Evolutionary conservation across 2,113 vertebrate genomes (phyloP).

Genomic region (Engystomops pustulosus): DNA sequence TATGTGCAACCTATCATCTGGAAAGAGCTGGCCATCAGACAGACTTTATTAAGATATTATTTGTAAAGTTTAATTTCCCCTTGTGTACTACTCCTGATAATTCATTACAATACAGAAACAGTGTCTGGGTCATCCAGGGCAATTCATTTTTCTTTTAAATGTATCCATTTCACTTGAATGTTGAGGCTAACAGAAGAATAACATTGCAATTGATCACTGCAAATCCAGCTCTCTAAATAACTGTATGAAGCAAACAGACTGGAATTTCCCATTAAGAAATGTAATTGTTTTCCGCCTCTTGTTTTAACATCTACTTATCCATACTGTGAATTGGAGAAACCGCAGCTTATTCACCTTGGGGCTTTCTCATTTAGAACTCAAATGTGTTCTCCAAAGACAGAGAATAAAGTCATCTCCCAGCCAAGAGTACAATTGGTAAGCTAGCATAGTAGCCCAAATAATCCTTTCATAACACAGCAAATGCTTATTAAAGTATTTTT

Average conservation of each 20-base stretch:
- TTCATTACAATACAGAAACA: constrained; percentile 36
- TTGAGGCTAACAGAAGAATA: neutral
- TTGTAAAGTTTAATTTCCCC: constrained; percentile 10
- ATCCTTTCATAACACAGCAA: constrained; percentile 71
- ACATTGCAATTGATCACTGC: constrained; percentile 40
- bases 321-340: constrained; percentile 59
- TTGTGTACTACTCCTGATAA: constrained; percentile 22
- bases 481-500: constrained; percentile 55
- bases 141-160: constrained; percentile 53
- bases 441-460: constrained; percentile 70
- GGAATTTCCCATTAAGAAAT: constrained; percentile 25
- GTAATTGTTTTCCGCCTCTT: constrained; percentile 53
- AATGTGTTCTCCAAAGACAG: constrained; percentile 61
- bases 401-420: constrained; percentile 61
- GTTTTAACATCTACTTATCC: constrained; percentile 55
- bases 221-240: constrained; percentile 54
- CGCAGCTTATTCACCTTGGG: constrained; percentile 55
- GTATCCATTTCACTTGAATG: constrained; percentile 29
- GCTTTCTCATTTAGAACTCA: constrained; percentile 59
- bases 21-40: neutral
- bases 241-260: constrained; percentile 24
- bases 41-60: constrained; percentile 36
- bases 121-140: constrained; percentile 17
- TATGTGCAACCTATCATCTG: too few species aligned
- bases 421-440: constrained; percentile 61